These are phyloP conservation scores for Drosophila sordidula DNA, from an alignment of 2,888 invertebrate genomes.

Conservation along the genomic window DNA sequence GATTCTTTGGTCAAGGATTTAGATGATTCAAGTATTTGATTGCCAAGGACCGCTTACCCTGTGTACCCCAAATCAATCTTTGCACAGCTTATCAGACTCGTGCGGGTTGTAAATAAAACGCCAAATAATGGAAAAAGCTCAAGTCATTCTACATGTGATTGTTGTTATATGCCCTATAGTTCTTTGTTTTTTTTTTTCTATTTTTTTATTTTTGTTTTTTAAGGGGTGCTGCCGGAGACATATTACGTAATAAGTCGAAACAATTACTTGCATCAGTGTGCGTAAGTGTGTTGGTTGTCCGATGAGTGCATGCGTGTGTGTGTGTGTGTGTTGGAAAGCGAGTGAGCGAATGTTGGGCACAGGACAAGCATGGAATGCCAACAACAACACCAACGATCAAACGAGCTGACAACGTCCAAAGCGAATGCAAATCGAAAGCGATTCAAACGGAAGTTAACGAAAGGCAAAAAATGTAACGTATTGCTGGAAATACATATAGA, in stretches of 20 bases:
- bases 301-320: background rate
- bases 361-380: constrained; percentile 45
- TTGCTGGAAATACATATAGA: constrained; percentile 15
- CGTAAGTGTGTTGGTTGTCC: background rate
- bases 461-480: constrained; percentile 25
- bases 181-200: background rate
- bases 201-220: constrained; percentile 10
- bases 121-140: constrained; percentile 16
- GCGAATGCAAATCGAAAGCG: constrained; percentile 18
- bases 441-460: constrained; percentile 35
- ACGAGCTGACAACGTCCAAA: constrained; percentile 14
- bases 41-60: background rate
- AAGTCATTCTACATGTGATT: constrained; percentile 37
- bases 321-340: constrained; percentile 7
- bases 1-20: background rate
- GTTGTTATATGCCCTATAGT: constrained; percentile 6
- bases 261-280: constrained; percentile 31
- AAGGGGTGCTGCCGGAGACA: constrained; percentile 30
- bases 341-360: background rate
- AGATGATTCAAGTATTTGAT: background rate
- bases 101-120: constrained; percentile 10
- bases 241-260: constrained; percentile 54
- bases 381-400: constrained; percentile 17
- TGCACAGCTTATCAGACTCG: constrained; percentile 27
- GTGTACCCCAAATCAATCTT: background rate